These are phyloP conservation scores for Synanceia verrucosa DNA, from an alignment of 2,797 vertebrate genomes.

Conservation along the genomic window DNA sequence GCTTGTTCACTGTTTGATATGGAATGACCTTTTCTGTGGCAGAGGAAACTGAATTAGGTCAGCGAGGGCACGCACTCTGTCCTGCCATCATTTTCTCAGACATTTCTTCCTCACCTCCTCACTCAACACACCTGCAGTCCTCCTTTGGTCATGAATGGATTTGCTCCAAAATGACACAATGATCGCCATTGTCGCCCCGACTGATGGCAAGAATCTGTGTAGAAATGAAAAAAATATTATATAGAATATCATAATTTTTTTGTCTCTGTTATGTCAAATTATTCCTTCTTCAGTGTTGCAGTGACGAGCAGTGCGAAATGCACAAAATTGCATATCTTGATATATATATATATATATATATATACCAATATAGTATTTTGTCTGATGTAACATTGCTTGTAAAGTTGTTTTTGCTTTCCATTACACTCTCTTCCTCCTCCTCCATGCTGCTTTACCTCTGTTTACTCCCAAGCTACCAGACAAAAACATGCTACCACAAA, in stretches of 20 bases:
- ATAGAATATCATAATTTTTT: not conserved
- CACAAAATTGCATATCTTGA: too few species aligned
- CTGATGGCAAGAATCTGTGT: not conserved
- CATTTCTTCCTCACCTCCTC: slow-evolving; percentile 1
- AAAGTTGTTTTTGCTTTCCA: too few species aligned
- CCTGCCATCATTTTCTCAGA: not conserved
- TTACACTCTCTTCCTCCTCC: too few species aligned
- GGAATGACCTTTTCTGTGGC: slow-evolving; percentile 46
- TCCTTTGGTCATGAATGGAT: slow-evolving; percentile 10
- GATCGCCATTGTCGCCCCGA: not conserved
- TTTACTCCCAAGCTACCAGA: too few species aligned
- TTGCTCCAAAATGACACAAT: slow-evolving; percentile 10
- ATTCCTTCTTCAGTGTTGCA: not conserved
- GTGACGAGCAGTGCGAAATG: too few species aligned
- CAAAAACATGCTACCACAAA: too few species aligned
- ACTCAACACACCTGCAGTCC: not conserved
- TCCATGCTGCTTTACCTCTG: too few species aligned
- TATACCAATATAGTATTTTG: too few species aligned
- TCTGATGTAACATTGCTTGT: too few species aligned
- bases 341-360: too few species aligned
- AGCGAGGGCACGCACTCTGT: not conserved
- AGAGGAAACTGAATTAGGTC: slow-evolving; percentile 46
- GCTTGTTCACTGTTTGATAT: slow-evolving; percentile 44
- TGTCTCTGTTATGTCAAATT: not conserved
- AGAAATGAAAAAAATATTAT: slow-evolving; percentile 25